Percentiles rank a stretch among this genome's conserved stretches.
Conservation (phyloP, 2,888 invertebrate species). For the Frankliniella intonsa region DNA sequence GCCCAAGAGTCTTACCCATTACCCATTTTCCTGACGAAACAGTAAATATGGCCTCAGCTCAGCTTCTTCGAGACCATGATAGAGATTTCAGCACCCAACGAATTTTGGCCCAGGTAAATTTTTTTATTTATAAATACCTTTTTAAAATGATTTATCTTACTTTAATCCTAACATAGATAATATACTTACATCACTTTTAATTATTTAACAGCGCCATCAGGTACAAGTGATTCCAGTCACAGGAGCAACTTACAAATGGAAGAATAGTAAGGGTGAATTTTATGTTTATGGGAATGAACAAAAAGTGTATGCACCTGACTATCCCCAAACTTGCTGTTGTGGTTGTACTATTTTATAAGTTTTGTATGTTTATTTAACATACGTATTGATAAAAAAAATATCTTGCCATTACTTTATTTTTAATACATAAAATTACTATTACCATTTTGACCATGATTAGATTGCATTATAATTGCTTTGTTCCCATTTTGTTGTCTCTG, state of each 20-base stretch:
- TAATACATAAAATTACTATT: background rate
- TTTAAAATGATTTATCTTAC: constrained; percentile 23
- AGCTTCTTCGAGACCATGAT: constrained; percentile 47
- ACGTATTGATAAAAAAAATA: background rate
- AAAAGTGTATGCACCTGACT: constrained; percentile 46
- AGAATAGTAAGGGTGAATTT: constrained; percentile 43
- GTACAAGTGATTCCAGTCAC: constrained; percentile 47
- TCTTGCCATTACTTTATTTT: constrained; percentile 4
- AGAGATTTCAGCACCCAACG: constrained; percentile 46
- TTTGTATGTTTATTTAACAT: background rate
- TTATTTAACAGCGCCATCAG: constrained; percentile 43
- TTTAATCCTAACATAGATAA: background rate
- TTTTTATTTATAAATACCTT: background rate
- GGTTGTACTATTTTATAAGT: constrained; percentile 43
- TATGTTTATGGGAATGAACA: constrained; percentile 47
- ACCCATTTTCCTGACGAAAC: constrained; percentile 49
- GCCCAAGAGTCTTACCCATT: constrained; percentile 47
- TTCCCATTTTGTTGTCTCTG: background rate
- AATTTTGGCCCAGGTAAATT: constrained; percentile 48
- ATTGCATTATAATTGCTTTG: background rate
- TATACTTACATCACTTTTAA: background rate
- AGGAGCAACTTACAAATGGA: constrained; percentile 45
- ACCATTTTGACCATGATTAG: background rate
- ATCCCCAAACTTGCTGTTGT: constrained; percentile 48
- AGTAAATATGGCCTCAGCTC: constrained; percentile 49